A percentile compares a stretch with the other conserved stretches of the same genome.
phyloP scores from a whole-genome alignment of 2,888 invertebrate species.

The Caenorhabditis sp. region DNA sequence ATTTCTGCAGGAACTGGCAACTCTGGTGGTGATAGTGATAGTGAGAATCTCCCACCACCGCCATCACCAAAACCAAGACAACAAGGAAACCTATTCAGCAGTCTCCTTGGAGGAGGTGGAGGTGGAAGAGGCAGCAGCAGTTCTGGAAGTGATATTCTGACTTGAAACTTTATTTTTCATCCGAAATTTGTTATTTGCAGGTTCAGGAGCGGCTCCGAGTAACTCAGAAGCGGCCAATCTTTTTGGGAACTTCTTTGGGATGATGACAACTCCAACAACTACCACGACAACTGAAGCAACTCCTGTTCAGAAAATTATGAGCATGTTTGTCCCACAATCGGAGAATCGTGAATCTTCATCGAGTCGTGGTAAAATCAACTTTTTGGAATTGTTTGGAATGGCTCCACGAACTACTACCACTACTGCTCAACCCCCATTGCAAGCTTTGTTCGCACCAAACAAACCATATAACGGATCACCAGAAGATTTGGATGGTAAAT shows the following conservation, averaged over 20 bases:
- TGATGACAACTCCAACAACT: slow-evolving; percentile 26
- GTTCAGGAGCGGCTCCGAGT: slow-evolving; percentile 16
- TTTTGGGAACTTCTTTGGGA: slow-evolving; percentile 9
- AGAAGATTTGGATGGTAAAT: slow-evolving; percentile 39
- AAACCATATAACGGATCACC: slow-evolving; percentile 37
- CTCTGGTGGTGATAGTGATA: slow-evolving; percentile 28
- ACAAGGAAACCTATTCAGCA: slow-evolving; percentile 34
- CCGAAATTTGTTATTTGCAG: slow-evolving; percentile 1
- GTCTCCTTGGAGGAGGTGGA: slow-evolving; percentile 12
- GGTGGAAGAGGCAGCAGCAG: background rate
- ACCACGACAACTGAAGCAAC: slow-evolving; percentile 37
- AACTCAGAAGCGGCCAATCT: slow-evolving; percentile 2
- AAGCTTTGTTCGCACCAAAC: slow-evolving; percentile 41
- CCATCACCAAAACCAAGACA: slow-evolving; percentile 49
- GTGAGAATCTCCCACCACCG: slow-evolving; percentile 48
- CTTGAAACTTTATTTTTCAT: background rate
- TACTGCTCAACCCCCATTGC: slow-evolving; percentile 42
- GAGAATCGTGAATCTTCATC: slow-evolving; percentile 32
- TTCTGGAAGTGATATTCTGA: background rate
- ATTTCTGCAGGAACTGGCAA: slow-evolving; percentile 26
- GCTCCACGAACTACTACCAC: slow-evolving; percentile 42
- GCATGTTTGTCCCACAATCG: slow-evolving; percentile 34
- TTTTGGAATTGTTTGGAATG: slow-evolving; percentile 44
- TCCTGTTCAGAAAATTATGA: slow-evolving; percentile 41
- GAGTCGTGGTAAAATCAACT: slow-evolving; percentile 32